Percentiles rank a stretch among this genome's conserved stretches.
phyloP scores from a whole-genome alignment of 2,888 invertebrate species.

The Spodoptera littoralis region DNA sequence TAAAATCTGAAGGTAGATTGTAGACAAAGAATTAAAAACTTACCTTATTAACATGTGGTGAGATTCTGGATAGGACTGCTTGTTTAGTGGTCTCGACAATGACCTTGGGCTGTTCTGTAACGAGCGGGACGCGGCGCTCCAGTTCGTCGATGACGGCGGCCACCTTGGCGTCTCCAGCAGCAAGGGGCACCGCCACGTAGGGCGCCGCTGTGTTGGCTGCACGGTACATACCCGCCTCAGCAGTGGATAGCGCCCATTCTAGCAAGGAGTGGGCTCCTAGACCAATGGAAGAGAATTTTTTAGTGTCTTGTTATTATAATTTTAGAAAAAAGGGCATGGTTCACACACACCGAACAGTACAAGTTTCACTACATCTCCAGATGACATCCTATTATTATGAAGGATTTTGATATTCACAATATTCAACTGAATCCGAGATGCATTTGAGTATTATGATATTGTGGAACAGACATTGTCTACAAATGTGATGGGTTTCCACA shows the following conservation, averaged over 20 bases:
- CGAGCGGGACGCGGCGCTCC: constrained; percentile 91
- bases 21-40: constrained; percentile 22
- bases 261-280: constrained; percentile 90
- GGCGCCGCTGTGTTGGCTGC: constrained; percentile 91
- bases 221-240: constrained; percentile 90
- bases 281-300: neutral
- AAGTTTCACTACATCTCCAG: too few species aligned
- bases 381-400: too few species aligned
- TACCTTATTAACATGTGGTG: constrained; percentile 88
- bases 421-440: too few species aligned
- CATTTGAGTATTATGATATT: too few species aligned
- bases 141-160: constrained; percentile 91
- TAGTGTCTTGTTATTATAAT: too few species aligned
- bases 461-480: too few species aligned
- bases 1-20: neutral
- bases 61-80: constrained; percentile 88
- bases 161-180: constrained; percentile 90
- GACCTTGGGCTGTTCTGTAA: constrained; percentile 90
- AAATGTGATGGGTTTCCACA: too few species aligned
- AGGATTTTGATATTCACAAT: too few species aligned
- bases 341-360: too few species aligned
- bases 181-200: constrained; percentile 84
- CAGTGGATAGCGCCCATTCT: constrained; percentile 91
- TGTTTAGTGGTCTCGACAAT: constrained; percentile 88
- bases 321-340: too few species aligned